phyloP scores from a whole-genome alignment of 2,888 invertebrate genomes.

The Lasioglossum vierecki region DNA sequence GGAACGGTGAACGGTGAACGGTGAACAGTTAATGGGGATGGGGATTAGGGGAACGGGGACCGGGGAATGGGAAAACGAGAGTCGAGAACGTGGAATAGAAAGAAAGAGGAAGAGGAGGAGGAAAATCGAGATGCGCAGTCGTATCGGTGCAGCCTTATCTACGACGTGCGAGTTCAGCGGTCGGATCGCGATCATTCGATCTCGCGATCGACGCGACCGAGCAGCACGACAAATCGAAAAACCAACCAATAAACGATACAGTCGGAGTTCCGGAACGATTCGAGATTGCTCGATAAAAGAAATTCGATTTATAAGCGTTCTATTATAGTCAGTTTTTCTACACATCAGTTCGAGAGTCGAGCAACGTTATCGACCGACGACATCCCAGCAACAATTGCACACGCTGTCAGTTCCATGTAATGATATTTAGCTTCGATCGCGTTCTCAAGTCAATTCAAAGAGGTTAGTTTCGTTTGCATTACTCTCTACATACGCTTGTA shows the following conservation, averaged over 20 bases:
- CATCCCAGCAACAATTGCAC: conserved; percentile 21
- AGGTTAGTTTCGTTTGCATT: conserved; percentile 47
- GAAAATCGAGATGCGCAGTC: conserved; percentile 42
- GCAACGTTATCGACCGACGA: conserved; percentile 4
- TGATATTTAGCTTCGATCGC: conserved; percentile 38
- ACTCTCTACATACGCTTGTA: not conserved
- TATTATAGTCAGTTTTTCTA: not conserved
- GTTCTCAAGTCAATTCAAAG: too few species aligned
- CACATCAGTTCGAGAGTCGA: not conserved
- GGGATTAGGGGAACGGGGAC: not conserved
- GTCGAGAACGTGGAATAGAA: not conserved
- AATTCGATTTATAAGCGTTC: not conserved
- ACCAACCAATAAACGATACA: not conserved
- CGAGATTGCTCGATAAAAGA: conserved; percentile 1
- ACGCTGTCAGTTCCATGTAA: conserved; percentile 31
- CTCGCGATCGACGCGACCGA: conserved; percentile 19
- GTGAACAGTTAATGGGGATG: not conserved
- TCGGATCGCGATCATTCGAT: conserved; percentile 26
- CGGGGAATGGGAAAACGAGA: not conserved
- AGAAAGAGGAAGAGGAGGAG: conserved; percentile 30
- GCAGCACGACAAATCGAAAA: not conserved
- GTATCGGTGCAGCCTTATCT: conserved; percentile 39
- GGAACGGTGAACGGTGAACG: not conserved
- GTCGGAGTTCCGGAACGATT: not conserved
- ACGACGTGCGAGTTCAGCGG: conserved; percentile 47